Evolutionary conservation across 2,113 vertebrate genomes (phyloP), one percentile per base, ranked within the genome.

Genomic region (Myocastor coypus): DNA sequence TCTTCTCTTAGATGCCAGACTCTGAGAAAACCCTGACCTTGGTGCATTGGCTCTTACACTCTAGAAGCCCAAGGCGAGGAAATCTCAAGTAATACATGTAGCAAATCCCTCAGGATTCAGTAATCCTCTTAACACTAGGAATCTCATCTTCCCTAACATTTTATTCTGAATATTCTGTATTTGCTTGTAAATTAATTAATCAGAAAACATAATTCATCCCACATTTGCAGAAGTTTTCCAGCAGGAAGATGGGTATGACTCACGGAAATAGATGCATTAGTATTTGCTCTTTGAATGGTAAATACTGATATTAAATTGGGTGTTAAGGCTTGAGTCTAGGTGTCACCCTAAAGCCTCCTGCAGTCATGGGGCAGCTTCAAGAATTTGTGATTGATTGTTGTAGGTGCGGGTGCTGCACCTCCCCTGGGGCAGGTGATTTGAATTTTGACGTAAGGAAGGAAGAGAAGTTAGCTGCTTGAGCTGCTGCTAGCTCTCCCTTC

Each of bases 161-260:
- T 91, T 83, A 83, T 20, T 77, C 11, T 83, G 34, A 73, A 32
- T 80, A 42, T 61, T 91, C 24, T 19, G 84, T 91, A 61, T 75
- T 95, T 87, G 46, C 19, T 81, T 75, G 1, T 89, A 46, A 88
- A 75, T 89, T 91, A 73, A 80, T 86, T 7, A 57, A 68, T 88
- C 64, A 83, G 46, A 40, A 7, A 63, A 91, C 12, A 26, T 42
- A 91, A 4, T 57, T 12, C 28, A 66, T 37, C n/a, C 89, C 52
- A 64, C 26, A 50, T 24, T 92, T 92, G 92, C 69, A 82, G n/a
- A 83, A 80, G 3, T 46, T 97, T 57, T 92, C 83, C 26, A 83
- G 30, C 71, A 34, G 32, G 26, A 50, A 20, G 4, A 5, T 37
- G 1, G 4, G 3, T n/a, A 8, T 89, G 9, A 2, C 59, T 89